These are phyloP conservation scores for Zapus hudsonius DNA, from an alignment of 2,113 vertebrate genomes.

Conservation along the genomic window DNA sequence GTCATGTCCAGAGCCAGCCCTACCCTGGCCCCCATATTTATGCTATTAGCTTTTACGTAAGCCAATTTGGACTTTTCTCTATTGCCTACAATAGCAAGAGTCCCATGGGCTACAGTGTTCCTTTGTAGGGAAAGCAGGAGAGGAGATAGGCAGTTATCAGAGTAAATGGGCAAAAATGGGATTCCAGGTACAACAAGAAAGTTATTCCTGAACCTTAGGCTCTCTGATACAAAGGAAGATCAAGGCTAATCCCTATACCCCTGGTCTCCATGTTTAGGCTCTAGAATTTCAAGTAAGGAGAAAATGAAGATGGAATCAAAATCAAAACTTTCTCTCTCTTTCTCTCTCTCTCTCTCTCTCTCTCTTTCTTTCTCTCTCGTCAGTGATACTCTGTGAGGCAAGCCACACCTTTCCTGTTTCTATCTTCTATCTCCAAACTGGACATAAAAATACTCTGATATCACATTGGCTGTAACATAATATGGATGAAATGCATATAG, in stretches of 20 bases:
- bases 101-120: neutral
- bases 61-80: neutral
- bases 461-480: slow-evolving; percentile 47
- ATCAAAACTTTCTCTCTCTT: neutral
- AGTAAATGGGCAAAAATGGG: neutral
- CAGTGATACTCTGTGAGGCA: neutral
- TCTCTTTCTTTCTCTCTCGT: neutral
- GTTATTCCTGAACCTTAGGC: neutral
- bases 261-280: neutral
- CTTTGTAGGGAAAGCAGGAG: neutral
- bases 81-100: neutral
- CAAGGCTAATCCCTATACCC: neutral
- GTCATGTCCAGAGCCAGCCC: neutral
- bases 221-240: neutral
- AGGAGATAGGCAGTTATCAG: neutral
- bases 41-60: neutral
- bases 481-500: slow-evolving; percentile 55
- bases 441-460: slow-evolving; percentile 36
- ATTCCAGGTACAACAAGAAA: neutral
- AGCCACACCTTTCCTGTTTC: slow-evolving; percentile 28
- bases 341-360: neutral
- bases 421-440: slow-evolving; percentile 57
- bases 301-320: neutral
- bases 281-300: neutral
- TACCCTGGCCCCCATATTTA: neutral